Evolutionary conservation across 2,113 vertebrate genomes (phyloP).

Genomic region (Xiphias gladius): DNA sequence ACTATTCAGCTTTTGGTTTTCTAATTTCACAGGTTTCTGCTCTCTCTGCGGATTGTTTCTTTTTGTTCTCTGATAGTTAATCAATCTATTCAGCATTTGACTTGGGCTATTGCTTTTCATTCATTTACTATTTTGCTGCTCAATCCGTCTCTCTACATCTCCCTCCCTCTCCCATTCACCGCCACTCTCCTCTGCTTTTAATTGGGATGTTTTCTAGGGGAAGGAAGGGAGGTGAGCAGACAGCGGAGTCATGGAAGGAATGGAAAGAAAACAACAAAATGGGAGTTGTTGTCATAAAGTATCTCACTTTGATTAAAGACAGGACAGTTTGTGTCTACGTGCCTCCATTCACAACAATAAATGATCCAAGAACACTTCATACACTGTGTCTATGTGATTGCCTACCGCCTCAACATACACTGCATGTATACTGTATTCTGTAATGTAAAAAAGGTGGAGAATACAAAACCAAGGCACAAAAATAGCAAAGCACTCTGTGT

Average conservation of each 20-base stretch:
- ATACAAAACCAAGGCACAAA: too few species aligned
- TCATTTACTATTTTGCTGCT: not conserved
- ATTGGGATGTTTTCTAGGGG: slow-evolving; percentile 30
- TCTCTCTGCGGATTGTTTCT: not conserved
- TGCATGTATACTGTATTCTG: too few species aligned
- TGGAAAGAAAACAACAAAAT: slow-evolving; percentile 46
- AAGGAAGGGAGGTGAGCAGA: slow-evolving; percentile 48
- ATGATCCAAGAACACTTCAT: not conserved
- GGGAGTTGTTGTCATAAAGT: slow-evolving; percentile 37
- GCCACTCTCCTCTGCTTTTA: slow-evolving; percentile 19
- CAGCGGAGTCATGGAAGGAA: slow-evolving; percentile 10
- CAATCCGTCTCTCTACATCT: not conserved
- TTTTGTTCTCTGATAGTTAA: not conserved
- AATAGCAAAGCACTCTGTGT: too few species aligned
- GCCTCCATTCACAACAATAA: not conserved
- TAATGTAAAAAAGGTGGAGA: too few species aligned
- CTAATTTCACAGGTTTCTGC: slow-evolving; percentile 19
- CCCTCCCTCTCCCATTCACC: not conserved
- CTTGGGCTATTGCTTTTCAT: not conserved
- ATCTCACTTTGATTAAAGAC: slow-evolving; percentile 62
- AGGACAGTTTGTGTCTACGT: not conserved
- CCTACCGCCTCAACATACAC: too few species aligned
- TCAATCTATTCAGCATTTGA: slow-evolving; percentile 21
- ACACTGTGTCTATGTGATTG: not conserved
- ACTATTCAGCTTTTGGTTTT: slow-evolving; percentile 21